Conservation (phyloP, 2,888 invertebrate species). For the Parnassius apollo region DNA sequence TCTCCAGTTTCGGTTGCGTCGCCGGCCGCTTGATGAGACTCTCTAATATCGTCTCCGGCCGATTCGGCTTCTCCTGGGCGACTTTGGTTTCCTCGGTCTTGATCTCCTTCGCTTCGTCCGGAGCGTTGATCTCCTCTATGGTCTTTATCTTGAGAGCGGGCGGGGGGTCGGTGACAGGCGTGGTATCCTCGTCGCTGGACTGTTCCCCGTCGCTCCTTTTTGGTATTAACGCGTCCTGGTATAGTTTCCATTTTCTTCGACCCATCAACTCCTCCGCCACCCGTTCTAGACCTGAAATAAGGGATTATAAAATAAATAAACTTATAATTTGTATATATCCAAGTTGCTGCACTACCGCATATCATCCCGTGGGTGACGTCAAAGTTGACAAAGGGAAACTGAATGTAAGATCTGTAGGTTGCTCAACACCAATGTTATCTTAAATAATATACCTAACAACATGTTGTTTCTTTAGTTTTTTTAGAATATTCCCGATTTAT, state of each 20-base stretch:
- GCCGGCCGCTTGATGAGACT: slow-evolving; percentile 74
- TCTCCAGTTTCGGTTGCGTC: slow-evolving; percentile 69
- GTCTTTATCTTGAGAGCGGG: slow-evolving; percentile 77
- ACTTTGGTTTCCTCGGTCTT: slow-evolving; percentile 40
- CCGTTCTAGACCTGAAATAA: slow-evolving; percentile 92
- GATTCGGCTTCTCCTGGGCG: slow-evolving; percentile 42
- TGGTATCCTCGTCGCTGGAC: slow-evolving; percentile 73
- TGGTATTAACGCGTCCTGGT: slow-evolving; percentile 87
- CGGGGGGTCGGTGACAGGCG: slow-evolving; percentile 72
- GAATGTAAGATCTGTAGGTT: no score
- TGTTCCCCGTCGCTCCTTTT: slow-evolving; percentile 65
- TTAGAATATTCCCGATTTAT: no score
- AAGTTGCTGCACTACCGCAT: no score
- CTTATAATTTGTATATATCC: no score
- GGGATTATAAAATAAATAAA: background rate
- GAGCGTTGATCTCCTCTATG: slow-evolving; percentile 77
- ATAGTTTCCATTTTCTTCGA: slow-evolving; percentile 97
- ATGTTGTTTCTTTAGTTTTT: no score
- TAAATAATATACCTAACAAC: no score
- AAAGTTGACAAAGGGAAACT: no score
- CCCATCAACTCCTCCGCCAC: slow-evolving; percentile 98
- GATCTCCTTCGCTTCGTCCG: slow-evolving; percentile 59
- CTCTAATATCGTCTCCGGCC: slow-evolving; percentile 78
- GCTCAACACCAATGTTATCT: no score
- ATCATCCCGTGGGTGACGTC: no score